Evolutionary conservation across 2,113 vertebrate genomes (phyloP).

Genomic region (Melospiza georgiana): DNA sequence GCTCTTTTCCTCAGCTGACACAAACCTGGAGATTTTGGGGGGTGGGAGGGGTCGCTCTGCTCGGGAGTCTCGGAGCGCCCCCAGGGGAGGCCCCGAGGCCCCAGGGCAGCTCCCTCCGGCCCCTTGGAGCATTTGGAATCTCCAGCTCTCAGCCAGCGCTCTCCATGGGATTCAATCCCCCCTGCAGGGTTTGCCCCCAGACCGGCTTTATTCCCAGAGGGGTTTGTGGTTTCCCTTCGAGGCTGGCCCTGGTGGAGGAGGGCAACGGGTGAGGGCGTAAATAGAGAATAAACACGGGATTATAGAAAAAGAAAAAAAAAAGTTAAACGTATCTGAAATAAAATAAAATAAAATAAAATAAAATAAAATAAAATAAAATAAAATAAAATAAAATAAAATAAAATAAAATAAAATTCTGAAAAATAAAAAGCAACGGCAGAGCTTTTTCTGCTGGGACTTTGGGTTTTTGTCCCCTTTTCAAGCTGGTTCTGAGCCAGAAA

Average conservation of each 20-base stretch:
- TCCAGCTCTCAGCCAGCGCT: background rate
- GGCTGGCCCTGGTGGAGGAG: background rate
- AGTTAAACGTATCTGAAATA: no score
- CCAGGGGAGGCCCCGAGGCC: background rate
- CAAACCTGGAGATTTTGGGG: background rate
- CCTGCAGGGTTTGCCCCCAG: background rate
- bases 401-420: no score
- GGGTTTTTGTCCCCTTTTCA: no score
- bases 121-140: background rate
- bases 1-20: background rate
- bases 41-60: background rate
- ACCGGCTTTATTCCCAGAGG: background rate
- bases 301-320: no score
- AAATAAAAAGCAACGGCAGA: no score
- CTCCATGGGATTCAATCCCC: rapidly evolving
- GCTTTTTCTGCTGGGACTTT: no score
- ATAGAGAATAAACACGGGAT: background rate
- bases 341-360: no score
- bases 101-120: background rate
- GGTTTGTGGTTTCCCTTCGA: background rate
- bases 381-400: background rate
- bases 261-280: rapidly evolving
- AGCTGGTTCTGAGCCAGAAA: background rate
- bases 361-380: background rate
- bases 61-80: rapidly evolving